Percentiles rank a stretch among this genome's conserved stretches.
Conservation (phyloP, 2,888 invertebrate genomes). For the Caenorhabditis doughertyi region DNA sequence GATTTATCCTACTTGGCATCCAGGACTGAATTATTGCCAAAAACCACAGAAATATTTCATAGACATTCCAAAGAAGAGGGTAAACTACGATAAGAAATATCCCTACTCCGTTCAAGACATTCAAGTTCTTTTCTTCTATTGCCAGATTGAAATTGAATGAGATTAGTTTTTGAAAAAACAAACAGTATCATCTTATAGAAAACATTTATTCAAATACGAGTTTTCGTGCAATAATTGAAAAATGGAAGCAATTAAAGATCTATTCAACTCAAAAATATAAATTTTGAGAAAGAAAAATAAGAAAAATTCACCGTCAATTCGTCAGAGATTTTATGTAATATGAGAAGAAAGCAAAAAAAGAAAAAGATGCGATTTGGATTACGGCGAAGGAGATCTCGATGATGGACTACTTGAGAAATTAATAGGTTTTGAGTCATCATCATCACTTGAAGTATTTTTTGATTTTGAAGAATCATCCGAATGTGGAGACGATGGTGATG, state of each 20-base stretch:
- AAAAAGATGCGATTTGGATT: conserved; percentile 15
- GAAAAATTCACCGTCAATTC: conserved; percentile 53
- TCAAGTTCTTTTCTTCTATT: too few species aligned
- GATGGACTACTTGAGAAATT: conserved; percentile 50
- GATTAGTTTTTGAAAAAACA: too few species aligned
- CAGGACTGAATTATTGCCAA: conserved; percentile 15
- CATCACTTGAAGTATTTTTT: conserved; percentile 35
- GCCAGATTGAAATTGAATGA: not conserved
- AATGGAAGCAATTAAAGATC: not conserved
- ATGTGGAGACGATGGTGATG: conserved; percentile 30
- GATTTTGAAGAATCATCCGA: conserved; percentile 40
- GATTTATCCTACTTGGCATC: conserved; percentile 3
- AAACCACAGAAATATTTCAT: not conserved
- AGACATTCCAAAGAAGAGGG: not conserved
- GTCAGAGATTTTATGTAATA: conserved; percentile 49
- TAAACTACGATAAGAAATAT: not conserved
- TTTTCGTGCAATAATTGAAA: too few species aligned
- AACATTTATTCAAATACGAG: not conserved
- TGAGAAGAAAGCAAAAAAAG: conserved; percentile 19
- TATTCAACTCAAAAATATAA: not conserved
- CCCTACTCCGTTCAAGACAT: too few species aligned
- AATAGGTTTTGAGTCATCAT: conserved; percentile 50
- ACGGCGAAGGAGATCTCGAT: conserved; percentile 42
- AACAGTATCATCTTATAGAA: too few species aligned
- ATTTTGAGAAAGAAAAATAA: conserved; percentile 3